Conservation (phyloP, 2,888 invertebrate species). For the Corbicula japonica region DNA sequence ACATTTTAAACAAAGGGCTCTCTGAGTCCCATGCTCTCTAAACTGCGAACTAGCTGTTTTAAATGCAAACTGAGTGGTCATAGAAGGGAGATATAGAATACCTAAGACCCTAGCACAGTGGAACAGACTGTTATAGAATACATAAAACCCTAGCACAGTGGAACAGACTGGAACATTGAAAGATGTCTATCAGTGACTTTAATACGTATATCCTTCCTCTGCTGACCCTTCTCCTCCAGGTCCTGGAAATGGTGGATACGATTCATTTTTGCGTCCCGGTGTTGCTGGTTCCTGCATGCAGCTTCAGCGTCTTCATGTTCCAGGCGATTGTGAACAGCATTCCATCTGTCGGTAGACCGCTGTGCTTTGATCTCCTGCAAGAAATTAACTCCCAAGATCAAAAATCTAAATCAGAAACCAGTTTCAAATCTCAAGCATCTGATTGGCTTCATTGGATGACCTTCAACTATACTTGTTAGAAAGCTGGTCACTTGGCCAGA, state of each 20-base stretch:
- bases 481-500: too few relatives aligned
- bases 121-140: too few relatives aligned
- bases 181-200: constrained; percentile 76
- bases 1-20: too few relatives aligned
- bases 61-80: too few relatives aligned
- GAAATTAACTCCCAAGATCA: constrained; percentile 67
- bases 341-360: constrained; percentile 72
- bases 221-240: constrained; percentile 77
- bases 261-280: constrained; percentile 74
- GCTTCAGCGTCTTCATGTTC: constrained; percentile 71
- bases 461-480: too few relatives aligned
- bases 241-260: constrained; percentile 76
- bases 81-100: too few relatives aligned
- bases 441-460: too few relatives aligned
- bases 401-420: too few relatives aligned
- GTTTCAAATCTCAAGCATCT: too few relatives aligned
- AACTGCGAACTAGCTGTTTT: too few relatives aligned
- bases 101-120: constrained; percentile 28
- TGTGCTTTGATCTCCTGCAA: constrained; percentile 75
- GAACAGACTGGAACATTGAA: constrained; percentile 67
- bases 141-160: constrained; percentile 29
- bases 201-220: constrained; percentile 74
- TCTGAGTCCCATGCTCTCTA: too few relatives aligned
- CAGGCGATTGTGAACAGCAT: constrained; percentile 68
- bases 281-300: constrained; percentile 59